A percentile compares a stretch with the other conserved stretches of the same genome.
phyloP scores from a whole-genome alignment of 2,888 invertebrate species.

The Polyommatus icarus region DNA sequence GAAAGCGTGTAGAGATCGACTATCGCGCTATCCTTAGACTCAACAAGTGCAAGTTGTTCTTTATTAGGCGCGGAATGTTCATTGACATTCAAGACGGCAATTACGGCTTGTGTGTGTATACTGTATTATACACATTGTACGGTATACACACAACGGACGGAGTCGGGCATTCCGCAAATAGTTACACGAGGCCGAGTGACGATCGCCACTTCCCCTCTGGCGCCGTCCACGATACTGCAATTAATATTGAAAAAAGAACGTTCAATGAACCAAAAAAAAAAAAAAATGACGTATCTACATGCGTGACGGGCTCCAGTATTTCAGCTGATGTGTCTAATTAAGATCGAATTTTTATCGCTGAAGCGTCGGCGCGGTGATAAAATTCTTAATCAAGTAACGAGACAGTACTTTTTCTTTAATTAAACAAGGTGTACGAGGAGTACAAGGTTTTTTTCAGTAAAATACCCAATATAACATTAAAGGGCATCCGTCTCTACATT shows the following conservation, averaged over 20 bases:
- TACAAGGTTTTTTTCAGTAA: neutral
- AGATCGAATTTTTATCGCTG: conserved; percentile 7
- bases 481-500: neutral
- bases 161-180: conserved; percentile 62
- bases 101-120: conserved; percentile 54
- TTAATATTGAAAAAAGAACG: conserved; percentile 2
- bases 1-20: conserved; percentile 27
- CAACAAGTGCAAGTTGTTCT: conserved; percentile 38
- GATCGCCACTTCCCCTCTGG: conserved; percentile 48
- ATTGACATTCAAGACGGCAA: conserved; percentile 65
- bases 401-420: conserved; percentile 8
- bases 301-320: conserved; percentile 8
- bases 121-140: conserved; percentile 46
- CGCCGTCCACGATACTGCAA: conserved; percentile 24
- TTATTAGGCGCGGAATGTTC: conserved; percentile 57
- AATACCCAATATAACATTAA: neutral
- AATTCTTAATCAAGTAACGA: neutral
- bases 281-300: conserved; percentile 7
- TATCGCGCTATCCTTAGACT: conserved; percentile 10
- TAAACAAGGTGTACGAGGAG: neutral
- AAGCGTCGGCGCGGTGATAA: neutral
- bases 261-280: conserved; percentile 13
- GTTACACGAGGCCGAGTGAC: conserved; percentile 66
- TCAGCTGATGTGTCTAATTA: conserved; percentile 18
- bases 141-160: conserved; percentile 35